Base-by-base conservation (phyloP, 2,888 invertebrate genomes). In the Sphecodes monilicornis region DNA sequence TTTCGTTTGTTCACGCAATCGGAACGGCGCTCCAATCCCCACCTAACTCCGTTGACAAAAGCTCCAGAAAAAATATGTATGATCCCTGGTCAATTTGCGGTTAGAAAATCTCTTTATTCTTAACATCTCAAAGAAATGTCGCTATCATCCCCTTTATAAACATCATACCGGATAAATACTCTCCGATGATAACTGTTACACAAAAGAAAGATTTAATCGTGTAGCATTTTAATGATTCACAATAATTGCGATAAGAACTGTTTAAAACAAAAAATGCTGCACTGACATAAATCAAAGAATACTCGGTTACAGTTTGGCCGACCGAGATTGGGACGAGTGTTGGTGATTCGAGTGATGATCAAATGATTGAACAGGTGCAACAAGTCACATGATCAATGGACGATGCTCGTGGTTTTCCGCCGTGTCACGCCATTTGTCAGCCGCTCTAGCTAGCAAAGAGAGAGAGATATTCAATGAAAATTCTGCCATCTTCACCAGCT, bases 21-120 rank as follows among this genome's bases (percentile, higher is more conserved):
- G 76, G 18, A 32, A 75, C 54, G 80, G 80, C 57, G 64, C 76
- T 77, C 41, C 69, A 43, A 76, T 66, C 39, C 73, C 71, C 71
- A 72, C 41, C 26, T 76, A 77, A 60, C 73, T 72, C 26, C 50
- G 32, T 78, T 22, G 54, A 71, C 41, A 84, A 71, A n/a, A 85
- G 81, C 86, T 87, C 86, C 70, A 74, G 84, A 90, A 70, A 90
- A 89, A 89, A 89, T 90, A 91, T 80, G 70, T 60, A 76, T 70
- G 73, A 66, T 70, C 72, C 72, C 41, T 69, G 54, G 76, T 76
- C 78, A 68, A 84, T 82, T 64, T 29, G 29, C 41, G 41, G 13
- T 73, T 54, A 75, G 22, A 72, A 81, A 68, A 26, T 43, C 50
- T 74, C 74, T 73, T 29, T 22, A 32, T 46, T 71, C 29, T 18